phyloP scores from a whole-genome alignment of 2,113 vertebrate genomes.

The Chlorodrepanis virens region DNA sequence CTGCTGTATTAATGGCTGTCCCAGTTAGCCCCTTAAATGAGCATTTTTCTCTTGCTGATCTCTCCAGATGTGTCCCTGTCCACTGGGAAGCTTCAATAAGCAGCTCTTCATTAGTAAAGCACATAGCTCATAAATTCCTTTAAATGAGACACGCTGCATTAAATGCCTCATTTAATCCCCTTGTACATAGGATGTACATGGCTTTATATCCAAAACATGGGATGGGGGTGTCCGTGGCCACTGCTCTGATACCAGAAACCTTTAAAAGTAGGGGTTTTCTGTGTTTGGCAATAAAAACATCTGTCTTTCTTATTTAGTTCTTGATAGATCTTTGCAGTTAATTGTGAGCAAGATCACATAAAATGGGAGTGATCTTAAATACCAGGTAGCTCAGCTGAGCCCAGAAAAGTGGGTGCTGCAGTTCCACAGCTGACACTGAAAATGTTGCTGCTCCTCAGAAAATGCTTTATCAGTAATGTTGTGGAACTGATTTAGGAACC shows the following conservation, averaged over 20 bases:
- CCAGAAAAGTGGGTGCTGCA: background rate
- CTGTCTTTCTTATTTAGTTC: background rate
- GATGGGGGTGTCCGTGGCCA: background rate
- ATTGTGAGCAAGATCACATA: background rate
- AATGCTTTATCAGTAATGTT: background rate
- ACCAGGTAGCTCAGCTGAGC: background rate
- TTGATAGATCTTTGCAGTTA: background rate
- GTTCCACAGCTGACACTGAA: background rate
- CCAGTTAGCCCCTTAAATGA: background rate
- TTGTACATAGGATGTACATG: background rate
- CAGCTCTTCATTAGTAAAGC: background rate
- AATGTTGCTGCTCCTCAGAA: background rate
- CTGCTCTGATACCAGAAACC: background rate
- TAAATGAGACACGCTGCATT: background rate
- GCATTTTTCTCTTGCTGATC: background rate
- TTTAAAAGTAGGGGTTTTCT: background rate
- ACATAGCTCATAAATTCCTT: background rate
- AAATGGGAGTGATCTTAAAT: background rate
- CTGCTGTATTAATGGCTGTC: background rate
- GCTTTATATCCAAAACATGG: fast-evolving
- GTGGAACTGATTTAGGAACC: slow-evolving; percentile 55
- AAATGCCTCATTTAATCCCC: background rate
- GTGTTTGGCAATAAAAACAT: background rate
- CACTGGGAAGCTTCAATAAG: background rate
- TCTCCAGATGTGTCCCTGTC: background rate